Percentiles rank a stretch among this genome's conserved stretches.
Evolutionary conservation across 2,797 vertebrate species (phyloP).

Genomic region (Pyrocephalus nanus): DNA sequence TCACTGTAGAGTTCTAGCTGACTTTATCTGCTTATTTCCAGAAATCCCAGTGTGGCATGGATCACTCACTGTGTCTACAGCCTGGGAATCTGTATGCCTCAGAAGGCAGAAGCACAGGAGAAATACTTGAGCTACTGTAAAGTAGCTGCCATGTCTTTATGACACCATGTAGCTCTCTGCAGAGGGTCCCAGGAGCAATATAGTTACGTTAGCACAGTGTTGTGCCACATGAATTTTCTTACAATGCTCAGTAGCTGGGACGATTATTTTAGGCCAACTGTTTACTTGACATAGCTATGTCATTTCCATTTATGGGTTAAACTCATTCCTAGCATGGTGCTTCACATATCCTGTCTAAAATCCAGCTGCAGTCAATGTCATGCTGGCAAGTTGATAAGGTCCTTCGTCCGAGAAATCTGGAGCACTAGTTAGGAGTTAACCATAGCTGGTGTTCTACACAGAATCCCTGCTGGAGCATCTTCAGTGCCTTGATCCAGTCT

Average conservation of each 20-base stretch:
- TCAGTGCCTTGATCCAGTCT: neutral
- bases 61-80: neutral
- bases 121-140: neutral
- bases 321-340: neutral
- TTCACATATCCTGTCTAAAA: neutral
- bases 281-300: neutral
- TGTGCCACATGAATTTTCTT: neutral
- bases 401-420: neutral
- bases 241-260: neutral
- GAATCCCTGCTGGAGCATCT: fast-evolving
- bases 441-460: neutral
- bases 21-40: neutral
- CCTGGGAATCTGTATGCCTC: neutral
- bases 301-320: neutral
- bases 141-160: neutral
- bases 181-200: neutral
- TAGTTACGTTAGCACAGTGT: neutral
- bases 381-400: neutral
- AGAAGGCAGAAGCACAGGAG: neutral
- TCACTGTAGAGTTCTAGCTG: neutral
- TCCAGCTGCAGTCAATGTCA: neutral
- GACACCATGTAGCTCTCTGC: neutral
- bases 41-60: neutral
- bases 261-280: neutral
- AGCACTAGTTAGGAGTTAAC: neutral